Evolutionary conservation across 2,888 invertebrate genomes (phyloP), one percentile per base, ranked within the genome.

Genomic region (Ophion obscuratus): DNA sequence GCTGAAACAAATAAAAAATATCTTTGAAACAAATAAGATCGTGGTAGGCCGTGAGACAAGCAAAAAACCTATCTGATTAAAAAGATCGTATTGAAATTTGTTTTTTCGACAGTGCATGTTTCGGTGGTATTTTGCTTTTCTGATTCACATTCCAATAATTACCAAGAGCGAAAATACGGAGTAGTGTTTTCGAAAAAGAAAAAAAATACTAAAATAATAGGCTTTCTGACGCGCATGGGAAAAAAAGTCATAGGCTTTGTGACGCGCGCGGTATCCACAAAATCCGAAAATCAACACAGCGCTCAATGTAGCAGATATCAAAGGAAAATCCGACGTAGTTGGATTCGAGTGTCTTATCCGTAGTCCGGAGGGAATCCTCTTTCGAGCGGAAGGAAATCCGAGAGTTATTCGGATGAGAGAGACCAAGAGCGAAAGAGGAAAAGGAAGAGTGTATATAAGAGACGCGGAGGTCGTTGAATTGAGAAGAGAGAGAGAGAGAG

Each of bases 331-430:
- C 75, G 68, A 59, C 61, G 44, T 64, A 31, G 81, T 53, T 73
- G 40, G 84, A 64, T 78, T 85, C 68, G 74, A 57, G 64, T 78
- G 73, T 66, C 67, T 73, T 70, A 27, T 59, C 59, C 59, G 44
- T 61, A 14, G 67, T 84, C 31, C 77, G 68, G 47, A 27, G 66
- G 80, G 76, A 76, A 77, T 85, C 80, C 75, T 81, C 47, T 79
- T 84, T 78, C 80, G 76, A 78, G 31, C 74, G 71, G 67, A 80
- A 78, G 81, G 86, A 82, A 81, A 83, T 83, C 75, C 76, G 80
- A 79, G 82, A 86, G 77, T 84, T 78, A 79, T 87, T 86, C 75
- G 79, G 67, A 68, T 17, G 64, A 40, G 31, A 31, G 59, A 59
- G 62, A 61, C n/a, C 11, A 71, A 64, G 59, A 59, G 53, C 20